Conservation (phyloP, 2,888 invertebrate genomes). For the Tiliacea aurago region DNA sequence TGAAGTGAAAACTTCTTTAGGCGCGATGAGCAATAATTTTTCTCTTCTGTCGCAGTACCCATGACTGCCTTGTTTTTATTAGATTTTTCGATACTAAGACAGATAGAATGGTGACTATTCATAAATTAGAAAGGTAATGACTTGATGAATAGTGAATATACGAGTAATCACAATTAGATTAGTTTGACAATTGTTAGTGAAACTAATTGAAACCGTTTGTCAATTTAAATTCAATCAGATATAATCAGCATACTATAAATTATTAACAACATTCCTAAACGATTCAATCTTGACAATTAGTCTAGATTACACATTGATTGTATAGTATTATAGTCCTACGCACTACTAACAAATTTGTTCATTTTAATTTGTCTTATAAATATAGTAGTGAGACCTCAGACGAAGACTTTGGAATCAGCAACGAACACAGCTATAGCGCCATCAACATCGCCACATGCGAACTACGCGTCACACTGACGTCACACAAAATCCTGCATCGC, state of each 20-base stretch:
- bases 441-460: too few relatives aligned
- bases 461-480: too few relatives aligned
- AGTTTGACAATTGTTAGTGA: not conserved
- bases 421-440: too few relatives aligned
- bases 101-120: not conserved
- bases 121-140: not conserved
- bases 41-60: too few relatives aligned
- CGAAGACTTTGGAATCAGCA: too few relatives aligned
- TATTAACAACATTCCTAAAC: constrained; percentile 4
- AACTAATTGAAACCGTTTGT: constrained; percentile 15
- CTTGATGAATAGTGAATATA: not conserved
- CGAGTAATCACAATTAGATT: not conserved
- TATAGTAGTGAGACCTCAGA: too few relatives aligned
- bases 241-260: constrained; percentile 32
- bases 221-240: constrained; percentile 13
- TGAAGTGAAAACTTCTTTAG: too few relatives aligned
- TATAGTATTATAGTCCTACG: not conserved
- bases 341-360: not conserved
- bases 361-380: not conserved
- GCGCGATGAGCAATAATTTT: too few relatives aligned
- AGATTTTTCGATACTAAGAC: not conserved
- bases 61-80: too few relatives aligned
- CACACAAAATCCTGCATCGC: too few relatives aligned
- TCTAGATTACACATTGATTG: constrained; percentile 15
- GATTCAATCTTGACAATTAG: constrained; percentile 18